phyloP scores from a whole-genome alignment of 2,888 invertebrate species.

The Leptopilina drosophilae region DNA sequence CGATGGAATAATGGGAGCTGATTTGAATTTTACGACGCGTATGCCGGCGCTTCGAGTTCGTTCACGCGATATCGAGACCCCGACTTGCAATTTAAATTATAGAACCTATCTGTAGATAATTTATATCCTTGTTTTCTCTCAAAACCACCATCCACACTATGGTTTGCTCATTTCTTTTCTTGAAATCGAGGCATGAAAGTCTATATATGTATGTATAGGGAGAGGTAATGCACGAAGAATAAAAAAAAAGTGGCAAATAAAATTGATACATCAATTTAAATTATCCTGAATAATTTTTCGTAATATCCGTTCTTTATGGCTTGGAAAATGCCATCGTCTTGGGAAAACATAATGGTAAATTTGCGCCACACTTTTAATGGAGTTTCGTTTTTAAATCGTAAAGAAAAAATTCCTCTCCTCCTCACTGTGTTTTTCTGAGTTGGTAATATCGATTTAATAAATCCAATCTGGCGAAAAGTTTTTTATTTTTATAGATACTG shows the following conservation, averaged over 20 bases:
- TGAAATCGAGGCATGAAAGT: conserved; percentile 42
- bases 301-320: conserved; percentile 75
- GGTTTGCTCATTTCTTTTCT: conserved; percentile 54
- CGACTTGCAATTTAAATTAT: conserved; percentile 72
- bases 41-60: conserved; percentile 52
- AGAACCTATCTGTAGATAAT: conserved; percentile 73
- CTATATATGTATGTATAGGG: neutral
- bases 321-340: conserved; percentile 70
- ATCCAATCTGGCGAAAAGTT: neutral
- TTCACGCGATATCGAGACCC: conserved; percentile 65
- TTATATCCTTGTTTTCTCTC: conserved; percentile 74
- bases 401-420: conserved; percentile 48
- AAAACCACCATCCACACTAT: conserved; percentile 49
- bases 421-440: neutral
- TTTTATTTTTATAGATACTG: no score
- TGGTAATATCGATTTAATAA: conserved; percentile 44
- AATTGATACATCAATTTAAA: conserved; percentile 75
- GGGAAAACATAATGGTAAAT: conserved; percentile 67
- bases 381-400: conserved; percentile 60
- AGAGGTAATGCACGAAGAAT: no score
- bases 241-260: conserved; percentile 41
- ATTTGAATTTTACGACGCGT: conserved; percentile 73
- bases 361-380: conserved; percentile 65
- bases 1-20: conserved; percentile 63
- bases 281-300: conserved; percentile 74